Evolutionary conservation across 2,888 invertebrate species (phyloP), one percentile per base, ranked within the genome.

Genomic region (Dicranocentrus wangi): DNA sequence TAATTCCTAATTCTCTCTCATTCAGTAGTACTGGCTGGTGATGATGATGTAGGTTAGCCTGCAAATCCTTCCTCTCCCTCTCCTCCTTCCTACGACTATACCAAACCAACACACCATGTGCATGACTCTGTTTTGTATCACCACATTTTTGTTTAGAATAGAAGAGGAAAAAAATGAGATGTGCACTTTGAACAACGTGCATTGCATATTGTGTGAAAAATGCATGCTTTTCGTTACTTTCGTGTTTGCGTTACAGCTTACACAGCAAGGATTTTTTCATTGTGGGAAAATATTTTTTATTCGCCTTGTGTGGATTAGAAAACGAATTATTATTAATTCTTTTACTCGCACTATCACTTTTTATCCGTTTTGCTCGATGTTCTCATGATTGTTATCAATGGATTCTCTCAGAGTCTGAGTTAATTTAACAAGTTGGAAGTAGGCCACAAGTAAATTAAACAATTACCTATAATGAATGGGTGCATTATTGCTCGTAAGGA

Each of bases 341-440:
- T 27, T 25, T 66, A 19, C 15, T 47, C 21, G 17, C 63, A 72
- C 72, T 72, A 72, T 72, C 72, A 72, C 72, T 72, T 72, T 61
- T 72, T 63, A 72, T 47, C 63, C 63, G 47, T 72, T 63, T 63
- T 61, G 17, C 10, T 28, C 7, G 25, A 7, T 58, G 58, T 25
- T 61, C 61, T 61, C 61, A 61, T 61, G 61, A 61, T 61, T 19
- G 5, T 61, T 61, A 61, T 61, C 61, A 8, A 32, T 32, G 3
- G 32, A 3, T 32, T 32, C 32, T 32, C 32, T 32, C 32, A 3
- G 8, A 47, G 39, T 39, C 39, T 39, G 13, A 13, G 7, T 39
- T 32, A 32, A 3, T 7, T 32, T 7, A 32, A 32, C 21, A 23
- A 21, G 23, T 2, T 23, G 23, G 7, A 55, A 21, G 5, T 55